Base-by-base conservation (phyloP, 1,140 invertebrate genomes). In the Drusus annulatus region DNA sequence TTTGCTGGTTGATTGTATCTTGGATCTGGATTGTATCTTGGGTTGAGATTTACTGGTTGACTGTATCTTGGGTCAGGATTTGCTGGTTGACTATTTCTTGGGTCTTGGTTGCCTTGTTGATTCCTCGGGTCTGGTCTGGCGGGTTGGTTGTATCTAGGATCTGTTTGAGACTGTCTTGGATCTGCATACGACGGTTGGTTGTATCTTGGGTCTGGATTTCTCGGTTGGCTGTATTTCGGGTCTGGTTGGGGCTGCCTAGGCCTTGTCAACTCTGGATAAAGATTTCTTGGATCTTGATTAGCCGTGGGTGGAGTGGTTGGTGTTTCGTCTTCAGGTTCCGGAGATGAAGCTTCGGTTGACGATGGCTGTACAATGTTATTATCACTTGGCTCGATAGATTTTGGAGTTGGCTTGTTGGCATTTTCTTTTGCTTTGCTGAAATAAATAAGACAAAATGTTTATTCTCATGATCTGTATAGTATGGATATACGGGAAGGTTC, bases 141-240 rank as follows among this genome's bases (percentile, higher is more conserved):
- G 16, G 60, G 31, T 54, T 68, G 60, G 25, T 28, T 74, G 17
- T 28, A 50, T 17, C 63, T 73, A 54, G 45, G 31, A 62, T 62
- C 58, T 21, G 58, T 21, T 62, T 62, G 58, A 25, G 13, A 19
- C n/a, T 62, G 21, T 21, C 58, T 62, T 21, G 58, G 58, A 13
- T 62, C 58, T 5, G 21, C 60, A 50, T 80, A 73, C 23, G 45
- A 63, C 3, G 51, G 56, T 78, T 51, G 23, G 16, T 58, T 79
- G 31, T 79, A 74, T 36, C 31, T 78, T 2, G 76, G 19, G 60
- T 78, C 52, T 31, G 68, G 21, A 17, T 71, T 71, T 50, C 17
- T 25, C 15, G 31, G 31, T 36, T 36, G 31, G 31, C 31, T 36
- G 31, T 36, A 4, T 36, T 8, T 0, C 5, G 31, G 31, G 5